Evolutionary conservation across 2,888 invertebrate genomes (phyloP), one percentile per base, ranked within the genome.

Genomic region (Pristionchus entomophagus): DNA sequence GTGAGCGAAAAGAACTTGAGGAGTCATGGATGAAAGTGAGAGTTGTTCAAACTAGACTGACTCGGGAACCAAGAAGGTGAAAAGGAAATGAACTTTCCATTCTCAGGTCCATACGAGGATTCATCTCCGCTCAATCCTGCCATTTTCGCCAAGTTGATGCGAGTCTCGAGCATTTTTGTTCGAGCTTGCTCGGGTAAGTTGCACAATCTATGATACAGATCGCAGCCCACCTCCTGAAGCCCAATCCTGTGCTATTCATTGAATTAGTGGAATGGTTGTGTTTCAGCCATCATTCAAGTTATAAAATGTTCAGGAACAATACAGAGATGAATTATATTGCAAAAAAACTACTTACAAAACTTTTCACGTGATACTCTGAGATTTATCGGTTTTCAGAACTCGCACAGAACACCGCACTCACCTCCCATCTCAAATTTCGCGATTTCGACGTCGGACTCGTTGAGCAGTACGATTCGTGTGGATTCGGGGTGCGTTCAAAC

Each of bases 391-490:
- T 86, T 88, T 38, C 62, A 90, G 90, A 86, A 38, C 65, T 90
- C 19, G 87, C 88, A 2, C 53, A 81, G 10, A 89, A 91, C 65
- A 12, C 49, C 14, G 29, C 85, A 6, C 88, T 91, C 35, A 35
- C 89, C 2, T 49, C 84, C 2, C 56, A 82, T 19, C 86, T 92
- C 12, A 69, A 83, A 45, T 26, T 51, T 1, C 85, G 89, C 26
- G 86, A 88, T 14, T 92, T 89, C 84, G 91, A 91, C 84, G 87
- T 92, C 6, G 92, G 91, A 22, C 78, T 92, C 4, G 89, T 91
- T 17, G 92, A 92, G 86, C 92, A 92, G 87, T 92, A 92, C 80
- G 92, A 92, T 83, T 85, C 89, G 12, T 92, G 92, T 82, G 91
- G 89, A 49, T 88, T 88, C 35, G 86, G 53, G 41, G 81, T 86